Conservation (phyloP, 2,113 vertebrate species). For the Herpetotheres cachinnans region DNA sequence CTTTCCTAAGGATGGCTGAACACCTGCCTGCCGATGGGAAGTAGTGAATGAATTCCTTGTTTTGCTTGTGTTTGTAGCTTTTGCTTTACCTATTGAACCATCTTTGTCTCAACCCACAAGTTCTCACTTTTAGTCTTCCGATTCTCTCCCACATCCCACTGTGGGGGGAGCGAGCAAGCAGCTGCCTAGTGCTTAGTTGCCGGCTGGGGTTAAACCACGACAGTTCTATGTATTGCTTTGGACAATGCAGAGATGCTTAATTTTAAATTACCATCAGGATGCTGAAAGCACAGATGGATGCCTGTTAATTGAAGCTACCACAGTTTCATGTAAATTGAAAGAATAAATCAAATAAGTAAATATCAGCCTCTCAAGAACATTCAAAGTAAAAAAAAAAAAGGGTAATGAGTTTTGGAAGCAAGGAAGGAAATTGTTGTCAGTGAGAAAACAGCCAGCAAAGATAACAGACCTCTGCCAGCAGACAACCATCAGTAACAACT, state of each 20-base stretch:
- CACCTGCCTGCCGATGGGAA: no score
- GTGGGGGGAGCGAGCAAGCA: no score
- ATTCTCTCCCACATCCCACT: no score
- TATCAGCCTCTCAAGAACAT: not conserved
- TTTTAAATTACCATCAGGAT: constrained; percentile 29
- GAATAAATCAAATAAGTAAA: constrained; percentile 19
- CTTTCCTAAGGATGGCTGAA: no score
- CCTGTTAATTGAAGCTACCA: constrained; percentile 10
- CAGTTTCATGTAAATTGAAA: not conserved
- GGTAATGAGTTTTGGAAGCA: not conserved
- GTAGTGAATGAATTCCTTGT: no score
- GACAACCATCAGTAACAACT: not conserved
- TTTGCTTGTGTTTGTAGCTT: no score
- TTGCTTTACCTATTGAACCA: no score
- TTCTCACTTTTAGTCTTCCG: no score
- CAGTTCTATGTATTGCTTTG: not conserved
- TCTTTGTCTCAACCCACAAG: no score
- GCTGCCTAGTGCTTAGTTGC: no score
- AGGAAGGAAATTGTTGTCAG: not conserved
- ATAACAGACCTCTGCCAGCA: not conserved
- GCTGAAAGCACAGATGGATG: not conserved
- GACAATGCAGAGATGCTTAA: not conserved
- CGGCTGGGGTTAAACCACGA: no score
- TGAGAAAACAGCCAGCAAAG: constrained; percentile 1
- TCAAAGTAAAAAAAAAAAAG: constrained; percentile 53